These are phyloP conservation scores for Epinephelus cyanopodus DNA, from an alignment of 2,113 vertebrate species.

Conservation along the genomic window DNA sequence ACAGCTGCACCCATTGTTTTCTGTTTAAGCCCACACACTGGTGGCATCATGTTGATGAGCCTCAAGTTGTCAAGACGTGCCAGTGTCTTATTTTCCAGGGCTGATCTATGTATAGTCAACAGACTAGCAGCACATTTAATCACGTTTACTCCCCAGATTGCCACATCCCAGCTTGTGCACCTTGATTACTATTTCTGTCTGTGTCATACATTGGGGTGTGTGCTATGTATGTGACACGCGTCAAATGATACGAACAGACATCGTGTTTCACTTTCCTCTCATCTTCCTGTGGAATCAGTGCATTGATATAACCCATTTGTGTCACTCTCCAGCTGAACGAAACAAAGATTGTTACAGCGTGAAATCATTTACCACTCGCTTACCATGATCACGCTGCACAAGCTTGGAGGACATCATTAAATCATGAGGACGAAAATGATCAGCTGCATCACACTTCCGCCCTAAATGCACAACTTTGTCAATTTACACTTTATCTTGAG, in stretches of 20 bases:
- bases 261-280: neutral
- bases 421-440: conserved; percentile 9
- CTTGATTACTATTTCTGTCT: conserved; percentile 2
- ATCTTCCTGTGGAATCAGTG: neutral
- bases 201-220: neutral
- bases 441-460: neutral
- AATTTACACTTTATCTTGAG: conserved; percentile 19
- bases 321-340: neutral
- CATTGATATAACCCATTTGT: neutral
- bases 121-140: neutral
- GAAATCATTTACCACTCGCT: neutral
- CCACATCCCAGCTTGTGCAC: neutral
- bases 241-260: neutral
- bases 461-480: conserved; percentile 11
- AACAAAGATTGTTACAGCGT: neutral
- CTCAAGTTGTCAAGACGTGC: neutral
- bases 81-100: neutral
- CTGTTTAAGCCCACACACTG: neutral
- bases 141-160: neutral
- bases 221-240: no score
- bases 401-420: conserved; percentile 4
- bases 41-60: neutral
- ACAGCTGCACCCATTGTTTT: neutral
- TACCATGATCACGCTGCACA: neutral
- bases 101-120: neutral